A percentile compares a stretch with the other conserved stretches of the same genome.
These are phyloP conservation scores for Miltochrista miniata DNA, from an alignment of 2,888 invertebrate species.

Conservation along the genomic window DNA sequence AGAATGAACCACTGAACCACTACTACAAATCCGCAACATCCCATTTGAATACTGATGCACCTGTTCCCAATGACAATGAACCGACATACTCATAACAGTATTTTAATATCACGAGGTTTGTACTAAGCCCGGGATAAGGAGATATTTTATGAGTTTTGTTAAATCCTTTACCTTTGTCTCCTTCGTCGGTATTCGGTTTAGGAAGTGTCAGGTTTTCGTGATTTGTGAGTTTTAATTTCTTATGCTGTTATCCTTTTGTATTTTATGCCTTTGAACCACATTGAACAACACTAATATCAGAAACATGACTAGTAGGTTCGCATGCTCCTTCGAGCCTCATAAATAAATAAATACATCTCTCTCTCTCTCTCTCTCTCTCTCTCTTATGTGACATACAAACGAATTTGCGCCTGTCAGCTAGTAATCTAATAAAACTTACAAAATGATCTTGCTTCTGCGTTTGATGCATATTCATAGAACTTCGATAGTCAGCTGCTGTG, in stretches of 20 bases:
- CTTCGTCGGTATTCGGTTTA: neutral
- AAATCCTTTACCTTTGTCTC: neutral
- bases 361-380: no score
- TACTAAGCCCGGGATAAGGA: slow-evolving; percentile 6
- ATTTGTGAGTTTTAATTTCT: slow-evolving; percentile 1
- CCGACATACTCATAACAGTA: slow-evolving; percentile 36
- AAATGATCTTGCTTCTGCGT: no score
- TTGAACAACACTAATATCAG: no score
- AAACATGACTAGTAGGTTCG: no score
- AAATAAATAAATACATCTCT: no score
- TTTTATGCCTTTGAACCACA: neutral
- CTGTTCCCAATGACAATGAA: slow-evolving; percentile 42
- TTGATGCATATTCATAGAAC: no score
- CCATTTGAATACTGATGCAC: slow-evolving; percentile 45
- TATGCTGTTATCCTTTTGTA: neutral
- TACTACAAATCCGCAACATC: slow-evolving; percentile 31
- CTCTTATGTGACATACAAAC: no score
- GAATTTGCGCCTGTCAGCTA: no score
- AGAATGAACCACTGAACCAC: slow-evolving; percentile 9
- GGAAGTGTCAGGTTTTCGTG: neutral
- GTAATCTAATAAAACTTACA: no score
- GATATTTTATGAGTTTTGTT: slow-evolving; percentile 10
- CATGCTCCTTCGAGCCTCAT: no score
- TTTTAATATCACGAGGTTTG: slow-evolving; percentile 28
- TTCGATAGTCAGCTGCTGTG: no score